Base-by-base conservation (phyloP, 2,888 invertebrate genomes). In the Geophilus truncorum region DNA sequence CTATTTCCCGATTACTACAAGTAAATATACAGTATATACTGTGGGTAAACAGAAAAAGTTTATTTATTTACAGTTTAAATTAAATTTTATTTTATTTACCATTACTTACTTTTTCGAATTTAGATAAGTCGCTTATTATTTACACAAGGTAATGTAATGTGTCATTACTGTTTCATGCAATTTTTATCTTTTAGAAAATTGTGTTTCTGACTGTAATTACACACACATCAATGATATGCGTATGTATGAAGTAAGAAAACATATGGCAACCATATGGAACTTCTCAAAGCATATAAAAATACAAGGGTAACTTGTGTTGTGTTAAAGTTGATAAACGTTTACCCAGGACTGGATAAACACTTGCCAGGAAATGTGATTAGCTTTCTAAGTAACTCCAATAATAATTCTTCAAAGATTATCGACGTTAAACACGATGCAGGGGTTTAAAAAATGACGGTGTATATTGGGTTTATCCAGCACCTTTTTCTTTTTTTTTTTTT, bases 271-370 rank as follows among this genome's bases (percentile, higher is more conserved):
- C 62, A 62, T 62, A 62, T 62, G 62, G 62, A 62, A 62, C 28
- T 9, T 62, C 28, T 62, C 62, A 62, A n/a, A 62, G 62, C 62
- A 28, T 15, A 62, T 25, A 25, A 25, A 62, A 62, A 62, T 62
- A 62, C 62, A 62, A 62, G 62, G 62, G 25, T 5, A 18, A 62
- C 62, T 62, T 62, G 62, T 62, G 62, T 25, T 62, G 28, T 10
- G 62, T 62, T 62, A 62, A 62, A 62, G 25, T 62, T 25, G 62
- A 62, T 28, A 62, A 62, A 62, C 62, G 28, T 62, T 62, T 62
- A 28, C 28, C 6, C 12, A 62, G 25, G 6, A 23, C 28, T 62
- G 25, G 12, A 62, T 62, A 62, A 62, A 62, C 62, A 62, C 25
- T 62, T 62, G 62, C 62, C 45, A 62, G 23, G 25, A 62, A 23